Evolutionary conservation across 2,113 vertebrate species (phyloP), one percentile per base, ranked within the genome.

Genomic region (Hippoglossus stenolepis): DNA sequence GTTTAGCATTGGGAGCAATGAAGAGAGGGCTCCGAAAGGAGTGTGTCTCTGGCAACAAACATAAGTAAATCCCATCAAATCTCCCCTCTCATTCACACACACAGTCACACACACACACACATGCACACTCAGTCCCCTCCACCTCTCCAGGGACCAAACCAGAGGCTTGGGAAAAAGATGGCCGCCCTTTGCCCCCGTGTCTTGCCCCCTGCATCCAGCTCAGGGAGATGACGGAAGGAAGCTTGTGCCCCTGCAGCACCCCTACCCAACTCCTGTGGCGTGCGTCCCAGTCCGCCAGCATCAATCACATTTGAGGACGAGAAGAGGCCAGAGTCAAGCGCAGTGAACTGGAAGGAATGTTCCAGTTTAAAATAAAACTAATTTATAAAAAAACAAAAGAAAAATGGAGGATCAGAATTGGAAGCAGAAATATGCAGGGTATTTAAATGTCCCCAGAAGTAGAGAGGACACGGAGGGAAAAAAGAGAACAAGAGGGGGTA

Each of bases 91-190:
- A 63, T 28, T 65, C 82, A 73, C 47, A 24, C 60, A 51, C 62
- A 77, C 68, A 75, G n/a, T n/a, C 62, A 77, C 47, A 79, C 66
- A 77, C 65, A 70, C 59, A 75, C 73, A 71, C 70, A 62, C 15
- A 28, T 9, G 15, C 31, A 82, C 82, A 77, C 76, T 75, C 80
- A 61, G 35, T 60, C 70, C 82, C 83, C 85, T 85, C 80, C 63
- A 67, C 18, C 67, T 91, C 92, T 89, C 93, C 54, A 68, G 88
- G 87, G 93, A 91, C 87, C 71, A 66, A 88, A 82, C 82, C 67
- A 73, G 77, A 93, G 87, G 94, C 94, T 94, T 95, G 94, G 94
- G 94, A 95, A 95, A 94, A 93, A 90, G 90, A 94, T 91, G 85
- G 90, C 91, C 84, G 88, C 82, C 91, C 92, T 89, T 92, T 92